These are phyloP conservation scores for mouse (Mus musculus) DNA, from an alignment of 2,113 vertebrate species.

Conservation along the genomic window DNA sequence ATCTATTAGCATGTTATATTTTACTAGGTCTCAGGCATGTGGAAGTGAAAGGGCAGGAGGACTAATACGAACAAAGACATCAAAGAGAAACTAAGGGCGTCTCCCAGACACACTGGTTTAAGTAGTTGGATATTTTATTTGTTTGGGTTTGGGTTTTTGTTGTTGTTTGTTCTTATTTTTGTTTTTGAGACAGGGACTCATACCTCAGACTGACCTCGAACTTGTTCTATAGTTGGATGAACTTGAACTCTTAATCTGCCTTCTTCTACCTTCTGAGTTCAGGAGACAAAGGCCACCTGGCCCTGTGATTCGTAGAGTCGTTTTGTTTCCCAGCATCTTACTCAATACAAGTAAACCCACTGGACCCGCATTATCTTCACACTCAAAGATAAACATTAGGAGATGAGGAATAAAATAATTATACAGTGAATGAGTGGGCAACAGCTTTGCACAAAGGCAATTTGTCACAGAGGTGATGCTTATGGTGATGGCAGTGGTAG, in stretches of 20 bases:
- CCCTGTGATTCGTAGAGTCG: background rate
- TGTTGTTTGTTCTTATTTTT: background rate
- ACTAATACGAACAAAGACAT: background rate
- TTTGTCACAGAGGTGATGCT: too few relatives aligned
- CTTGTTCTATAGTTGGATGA: background rate
- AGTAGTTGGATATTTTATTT: background rate
- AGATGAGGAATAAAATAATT: background rate
- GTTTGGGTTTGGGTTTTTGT: background rate
- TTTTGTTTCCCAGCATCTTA: background rate
- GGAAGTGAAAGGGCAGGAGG: background rate
- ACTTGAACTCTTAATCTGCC: background rate
- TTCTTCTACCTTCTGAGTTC: background rate
- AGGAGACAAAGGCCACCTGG: background rate
- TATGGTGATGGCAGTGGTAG: background rate
- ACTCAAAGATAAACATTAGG: background rate
- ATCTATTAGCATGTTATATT: slow-evolving; percentile 7
- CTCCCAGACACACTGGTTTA: background rate
- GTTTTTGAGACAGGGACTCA: background rate
- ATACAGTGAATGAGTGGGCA: background rate
- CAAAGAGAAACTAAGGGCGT: background rate
- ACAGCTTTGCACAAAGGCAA: background rate
- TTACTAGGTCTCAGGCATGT: background rate
- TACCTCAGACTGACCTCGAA: background rate
- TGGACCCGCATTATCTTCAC: background rate
- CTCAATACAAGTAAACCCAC: background rate